Conservation (phyloP, 1,140 invertebrate genomes). For the Theocolax elegans region DNA sequence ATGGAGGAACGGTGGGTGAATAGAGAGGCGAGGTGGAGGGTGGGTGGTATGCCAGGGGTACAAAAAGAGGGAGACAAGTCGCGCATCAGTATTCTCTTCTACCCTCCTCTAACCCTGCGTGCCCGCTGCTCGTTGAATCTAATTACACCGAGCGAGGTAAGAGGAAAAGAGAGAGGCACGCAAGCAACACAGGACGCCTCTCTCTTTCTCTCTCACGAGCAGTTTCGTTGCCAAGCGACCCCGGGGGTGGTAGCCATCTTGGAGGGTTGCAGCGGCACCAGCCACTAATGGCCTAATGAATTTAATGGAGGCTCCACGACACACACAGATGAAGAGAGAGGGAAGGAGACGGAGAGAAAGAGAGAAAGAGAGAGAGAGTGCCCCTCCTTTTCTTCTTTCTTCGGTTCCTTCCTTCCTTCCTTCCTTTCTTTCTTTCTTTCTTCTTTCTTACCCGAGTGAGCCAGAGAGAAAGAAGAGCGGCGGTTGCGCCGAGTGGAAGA, state of each 20-base stretch:
- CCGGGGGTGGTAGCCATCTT: conserved; percentile 62
- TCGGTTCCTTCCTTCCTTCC: background rate
- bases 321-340: no score
- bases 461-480: background rate
- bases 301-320: conserved; percentile 67
- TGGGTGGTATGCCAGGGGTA: no score
- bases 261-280: conserved; percentile 60
- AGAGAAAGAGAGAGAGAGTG: background rate
- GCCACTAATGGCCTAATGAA: conserved; percentile 69
- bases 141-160: conserved; percentile 53
- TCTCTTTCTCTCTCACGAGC: conserved; percentile 2
- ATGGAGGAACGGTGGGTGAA: no score
- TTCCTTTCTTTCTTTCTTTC: conserved; percentile 16
- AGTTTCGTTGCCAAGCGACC: conserved; percentile 62
- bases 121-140: conserved; percentile 55
- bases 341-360: no score
- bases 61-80: background rate
- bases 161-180: conserved; percentile 5
- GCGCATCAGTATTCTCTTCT: conserved; percentile 41
- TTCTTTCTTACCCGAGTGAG: background rate
- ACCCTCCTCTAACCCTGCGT: background rate
- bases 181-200: conserved; percentile 5
- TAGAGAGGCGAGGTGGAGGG: background rate
- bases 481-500: background rate
- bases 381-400: no score